Conservation (phyloP, 2,797 vertebrate genomes). For the Halcyon leucocephala region DNA sequence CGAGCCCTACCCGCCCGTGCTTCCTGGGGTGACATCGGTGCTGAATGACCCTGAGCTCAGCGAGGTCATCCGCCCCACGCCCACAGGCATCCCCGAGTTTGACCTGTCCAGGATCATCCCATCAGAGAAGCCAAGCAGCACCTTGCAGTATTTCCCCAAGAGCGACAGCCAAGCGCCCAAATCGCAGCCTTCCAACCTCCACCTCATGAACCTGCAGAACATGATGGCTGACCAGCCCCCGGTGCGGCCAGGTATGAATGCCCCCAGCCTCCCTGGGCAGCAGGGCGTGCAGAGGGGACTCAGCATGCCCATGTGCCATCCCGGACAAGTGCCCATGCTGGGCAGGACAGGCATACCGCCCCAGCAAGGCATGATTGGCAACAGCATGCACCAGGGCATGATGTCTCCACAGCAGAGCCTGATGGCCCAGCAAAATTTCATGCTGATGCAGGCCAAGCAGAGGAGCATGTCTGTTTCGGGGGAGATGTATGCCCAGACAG, state of each 20-base stretch:
- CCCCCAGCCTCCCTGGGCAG: constrained; percentile 92
- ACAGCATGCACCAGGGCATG: constrained; percentile 80
- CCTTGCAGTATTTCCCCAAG: constrained; percentile 98
- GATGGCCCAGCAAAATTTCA: constrained; percentile 93
- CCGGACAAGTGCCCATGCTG: constrained; percentile 91
- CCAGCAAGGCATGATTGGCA: constrained; percentile 89
- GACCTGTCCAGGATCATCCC: constrained; percentile 98
- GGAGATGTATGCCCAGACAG: constrained; percentile 91
- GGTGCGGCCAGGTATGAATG: constrained; percentile 79
- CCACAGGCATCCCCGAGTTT: constrained; percentile 96
- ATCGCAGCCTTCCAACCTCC: constrained; percentile 88
- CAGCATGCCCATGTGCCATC: constrained; percentile 89
- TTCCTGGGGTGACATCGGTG: constrained; percentile 79
- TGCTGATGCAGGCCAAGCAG: constrained; percentile 98
- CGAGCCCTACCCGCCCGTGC: constrained; percentile 78
- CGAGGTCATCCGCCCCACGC: constrained; percentile 93
- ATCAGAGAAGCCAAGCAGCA: constrained; percentile 98
- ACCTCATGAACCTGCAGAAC: constrained; percentile 96
- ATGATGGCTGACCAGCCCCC: constrained; percentile 94
- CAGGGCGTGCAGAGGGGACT: constrained; percentile 88
- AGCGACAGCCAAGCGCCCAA: constrained; percentile 83
- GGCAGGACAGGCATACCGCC: constrained; percentile 92
- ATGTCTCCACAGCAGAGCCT: constrained; percentile 83
- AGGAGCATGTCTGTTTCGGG: constrained; percentile 88
- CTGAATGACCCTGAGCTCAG: constrained; percentile 93